These are phyloP conservation scores for Eremophila alpestris DNA, from an alignment of 2,797 vertebrate genomes.

Conservation along the genomic window DNA sequence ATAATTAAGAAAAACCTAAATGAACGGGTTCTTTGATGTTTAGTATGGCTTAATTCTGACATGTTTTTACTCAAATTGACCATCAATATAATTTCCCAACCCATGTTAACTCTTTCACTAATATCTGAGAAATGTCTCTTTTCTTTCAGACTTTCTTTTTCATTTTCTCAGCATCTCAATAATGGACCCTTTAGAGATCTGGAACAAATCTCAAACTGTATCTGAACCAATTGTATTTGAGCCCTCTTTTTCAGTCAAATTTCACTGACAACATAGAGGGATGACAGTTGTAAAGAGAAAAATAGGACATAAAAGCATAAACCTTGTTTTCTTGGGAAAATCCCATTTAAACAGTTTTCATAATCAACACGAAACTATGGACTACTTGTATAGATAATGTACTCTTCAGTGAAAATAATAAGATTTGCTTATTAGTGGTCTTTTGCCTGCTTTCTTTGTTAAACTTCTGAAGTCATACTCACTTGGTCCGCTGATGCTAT, in stretches of 20 bases:
- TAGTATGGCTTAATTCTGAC: not conserved
- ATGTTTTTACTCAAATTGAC: not conserved
- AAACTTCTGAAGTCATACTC: slow-evolving; percentile 47
- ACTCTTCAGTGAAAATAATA: not conserved
- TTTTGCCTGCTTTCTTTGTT: not conserved
- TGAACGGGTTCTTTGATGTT: not conserved
- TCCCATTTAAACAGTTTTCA: not conserved
- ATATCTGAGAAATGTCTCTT: not conserved
- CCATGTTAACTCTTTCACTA: not conserved
- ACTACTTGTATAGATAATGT: not conserved
- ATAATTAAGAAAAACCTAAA: not conserved
- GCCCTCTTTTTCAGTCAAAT: not conserved
- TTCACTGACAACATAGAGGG: not conserved
- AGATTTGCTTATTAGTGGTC: not conserved
- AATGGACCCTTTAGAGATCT: not conserved
- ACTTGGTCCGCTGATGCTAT: slow-evolving; percentile 80
- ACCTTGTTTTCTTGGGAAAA: not conserved
- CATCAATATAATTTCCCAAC: not conserved
- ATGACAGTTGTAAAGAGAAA: not conserved
- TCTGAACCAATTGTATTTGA: not conserved
- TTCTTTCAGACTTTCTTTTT: not conserved
- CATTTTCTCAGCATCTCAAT: not conserved
- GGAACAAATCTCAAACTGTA: not conserved
- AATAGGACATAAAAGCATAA: not conserved
- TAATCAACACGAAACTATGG: not conserved